Evolutionary conservation across 2,113 vertebrate genomes (phyloP).

Genomic region (Apteryx owenii): DNA sequence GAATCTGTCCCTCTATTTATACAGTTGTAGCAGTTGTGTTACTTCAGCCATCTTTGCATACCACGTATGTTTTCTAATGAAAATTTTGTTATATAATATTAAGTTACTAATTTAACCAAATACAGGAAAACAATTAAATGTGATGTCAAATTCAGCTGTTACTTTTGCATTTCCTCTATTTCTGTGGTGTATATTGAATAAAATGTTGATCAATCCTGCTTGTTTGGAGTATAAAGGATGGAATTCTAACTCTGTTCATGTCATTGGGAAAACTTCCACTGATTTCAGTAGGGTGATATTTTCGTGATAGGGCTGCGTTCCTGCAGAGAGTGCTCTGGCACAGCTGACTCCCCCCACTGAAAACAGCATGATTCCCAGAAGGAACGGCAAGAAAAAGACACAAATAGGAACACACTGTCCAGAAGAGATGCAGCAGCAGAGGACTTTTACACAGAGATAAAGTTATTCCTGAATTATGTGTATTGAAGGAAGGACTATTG

Average conservation of each 20-base stretch:
- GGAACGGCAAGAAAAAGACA: neutral
- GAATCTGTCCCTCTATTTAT: neutral
- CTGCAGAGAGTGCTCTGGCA: neutral
- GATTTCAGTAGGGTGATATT: neutral
- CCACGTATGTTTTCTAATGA: neutral
- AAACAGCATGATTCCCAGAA: neutral
- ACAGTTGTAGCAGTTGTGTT: neutral
- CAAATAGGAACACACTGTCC: no score
- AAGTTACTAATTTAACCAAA: neutral
- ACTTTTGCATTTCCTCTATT: neutral
- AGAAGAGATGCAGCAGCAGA: neutral
- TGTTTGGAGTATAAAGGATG: neutral
- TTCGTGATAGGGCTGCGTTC: neutral
- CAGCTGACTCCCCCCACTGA: neutral
- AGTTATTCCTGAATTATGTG: neutral
- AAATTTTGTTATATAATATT: neutral
- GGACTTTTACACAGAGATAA: neutral
- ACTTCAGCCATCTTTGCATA: neutral
- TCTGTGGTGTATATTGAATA: neutral
- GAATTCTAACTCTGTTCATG: neutral
- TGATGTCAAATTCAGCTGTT: neutral
- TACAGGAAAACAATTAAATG: neutral
- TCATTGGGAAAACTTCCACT: neutral
- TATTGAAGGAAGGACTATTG: neutral
- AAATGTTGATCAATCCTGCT: neutral